Conservation (phyloP, 2,797 vertebrate genomes). For the Muscicapa striata region DNA sequence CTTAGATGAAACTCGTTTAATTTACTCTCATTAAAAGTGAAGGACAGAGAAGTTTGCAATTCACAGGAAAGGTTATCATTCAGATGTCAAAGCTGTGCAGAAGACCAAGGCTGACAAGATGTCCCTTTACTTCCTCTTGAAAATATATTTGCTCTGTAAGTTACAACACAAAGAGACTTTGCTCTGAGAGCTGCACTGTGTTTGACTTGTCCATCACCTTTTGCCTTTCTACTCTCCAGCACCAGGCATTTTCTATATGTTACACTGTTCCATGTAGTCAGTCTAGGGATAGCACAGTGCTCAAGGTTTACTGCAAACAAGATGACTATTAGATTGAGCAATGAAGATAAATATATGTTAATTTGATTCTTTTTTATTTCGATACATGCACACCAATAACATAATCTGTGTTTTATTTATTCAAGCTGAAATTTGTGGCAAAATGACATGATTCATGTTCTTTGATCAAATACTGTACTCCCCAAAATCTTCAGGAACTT, state of each 20-base stretch:
- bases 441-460: not conserved
- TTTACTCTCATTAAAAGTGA: not conserved
- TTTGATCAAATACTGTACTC: not conserved
- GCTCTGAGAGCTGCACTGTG: not conserved
- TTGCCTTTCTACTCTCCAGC: not conserved
- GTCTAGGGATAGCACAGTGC: too few species aligned
- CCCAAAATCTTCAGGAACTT: not conserved
- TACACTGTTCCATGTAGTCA: not conserved
- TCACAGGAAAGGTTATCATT: not conserved
- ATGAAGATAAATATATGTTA: not conserved
- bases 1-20: not conserved
- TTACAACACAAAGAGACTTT: not conserved
- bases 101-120: not conserved
- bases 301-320: not conserved
- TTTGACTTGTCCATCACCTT: not conserved
- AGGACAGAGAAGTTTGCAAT: not conserved
- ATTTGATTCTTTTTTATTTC: not conserved
- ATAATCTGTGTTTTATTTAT: not conserved
- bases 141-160: not conserved
- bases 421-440: not conserved
- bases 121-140: not conserved
- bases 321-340: not conserved
- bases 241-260: not conserved
- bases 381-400: not conserved
- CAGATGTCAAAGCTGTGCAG: not conserved